These are phyloP conservation scores for Dynastes tityus DNA, from an alignment of 2,888 invertebrate species.

Conservation along the genomic window DNA sequence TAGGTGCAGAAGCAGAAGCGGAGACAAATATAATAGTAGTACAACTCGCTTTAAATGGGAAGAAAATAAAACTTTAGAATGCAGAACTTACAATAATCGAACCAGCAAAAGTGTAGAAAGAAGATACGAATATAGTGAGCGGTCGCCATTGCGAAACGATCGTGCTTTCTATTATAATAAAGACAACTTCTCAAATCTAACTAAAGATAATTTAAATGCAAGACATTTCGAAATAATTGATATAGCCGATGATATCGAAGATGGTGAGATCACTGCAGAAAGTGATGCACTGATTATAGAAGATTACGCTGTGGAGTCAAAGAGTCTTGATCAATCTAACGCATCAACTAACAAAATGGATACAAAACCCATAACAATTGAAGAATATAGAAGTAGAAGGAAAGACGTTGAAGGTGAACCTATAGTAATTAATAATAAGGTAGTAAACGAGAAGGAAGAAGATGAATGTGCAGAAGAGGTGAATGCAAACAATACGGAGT, in stretches of 20 bases:
- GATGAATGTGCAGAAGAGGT: neutral
- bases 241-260: constrained; percentile 22
- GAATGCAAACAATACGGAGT: neutral
- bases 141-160: neutral
- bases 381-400: constrained; percentile 28
- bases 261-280: constrained; percentile 27
- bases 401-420: neutral
- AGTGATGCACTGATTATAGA: constrained; percentile 29
- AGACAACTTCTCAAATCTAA: neutral
- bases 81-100: constrained; percentile 4
- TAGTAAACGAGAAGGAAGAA: neutral
- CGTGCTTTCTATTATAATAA: constrained; percentile 4
- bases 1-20: constrained; percentile 6
- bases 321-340: neutral
- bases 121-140: neutral
- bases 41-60: neutral
- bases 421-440: neutral
- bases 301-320: neutral
- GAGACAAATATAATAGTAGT: neutral
- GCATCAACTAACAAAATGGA: neutral
- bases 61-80: neutral
- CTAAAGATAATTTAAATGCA: neutral
- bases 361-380: constrained; percentile 29
- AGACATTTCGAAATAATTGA: neutral
- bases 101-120: neutral